Evolutionary conservation across 2,797 vertebrate genomes (phyloP).

Genomic region (Pangasius sanitwongsei): DNA sequence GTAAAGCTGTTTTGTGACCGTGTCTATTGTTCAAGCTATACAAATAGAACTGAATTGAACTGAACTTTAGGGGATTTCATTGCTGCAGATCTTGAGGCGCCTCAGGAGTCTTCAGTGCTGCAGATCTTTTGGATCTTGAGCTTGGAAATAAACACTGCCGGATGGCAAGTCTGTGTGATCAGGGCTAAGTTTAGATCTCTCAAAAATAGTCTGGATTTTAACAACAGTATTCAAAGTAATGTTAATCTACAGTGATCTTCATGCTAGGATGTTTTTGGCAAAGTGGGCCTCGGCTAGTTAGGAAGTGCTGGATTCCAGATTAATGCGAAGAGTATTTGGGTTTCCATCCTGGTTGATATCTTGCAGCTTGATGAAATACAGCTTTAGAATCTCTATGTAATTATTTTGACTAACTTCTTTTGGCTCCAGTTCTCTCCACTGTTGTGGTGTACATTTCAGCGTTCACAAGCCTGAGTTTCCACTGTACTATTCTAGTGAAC

Average conservation of each 20-base stretch:
- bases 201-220: constrained; percentile 16
- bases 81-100: background rate
- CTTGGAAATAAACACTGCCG: background rate
- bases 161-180: constrained; percentile 1
- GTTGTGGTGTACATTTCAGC: constrained; percentile 34
- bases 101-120: background rate
- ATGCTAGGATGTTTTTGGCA: constrained; percentile 29
- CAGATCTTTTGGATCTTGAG: background rate
- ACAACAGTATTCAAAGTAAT: constrained; percentile 6
- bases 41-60: background rate
- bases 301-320: constrained; percentile 30
- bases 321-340: constrained; percentile 29
- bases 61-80: background rate
- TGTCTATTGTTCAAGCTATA: background rate
- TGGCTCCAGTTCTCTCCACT: constrained; percentile 22
- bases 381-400: constrained; percentile 37
- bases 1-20: background rate
- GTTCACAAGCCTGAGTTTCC: constrained; percentile 24
- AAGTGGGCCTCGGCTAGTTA: constrained; percentile 11
- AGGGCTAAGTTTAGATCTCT: constrained; percentile 5
- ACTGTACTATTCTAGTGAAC: constrained; percentile 34
- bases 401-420: constrained; percentile 52
- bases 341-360: constrained; percentile 39
- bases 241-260: constrained; percentile 19
- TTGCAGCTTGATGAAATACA: constrained; percentile 40